Base-by-base conservation (phyloP, 1,140 invertebrate species). In the Drosophila willistoni region DNA sequence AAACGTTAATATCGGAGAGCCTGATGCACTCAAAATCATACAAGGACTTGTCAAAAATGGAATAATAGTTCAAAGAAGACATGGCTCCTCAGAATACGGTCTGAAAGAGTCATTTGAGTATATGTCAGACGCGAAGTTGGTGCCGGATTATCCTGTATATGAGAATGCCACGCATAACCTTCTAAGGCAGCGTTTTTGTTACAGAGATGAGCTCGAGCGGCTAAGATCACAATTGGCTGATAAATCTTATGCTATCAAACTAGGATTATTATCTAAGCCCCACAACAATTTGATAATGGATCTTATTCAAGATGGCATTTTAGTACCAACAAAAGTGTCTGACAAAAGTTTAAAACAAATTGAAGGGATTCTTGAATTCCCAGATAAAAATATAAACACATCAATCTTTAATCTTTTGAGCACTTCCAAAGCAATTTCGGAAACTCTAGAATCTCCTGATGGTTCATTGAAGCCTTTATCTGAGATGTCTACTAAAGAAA, bases 221-320 rank as follows among this genome's bases (percentile, higher is more conserved):
- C 7, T 59, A 1, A 36, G 17, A 59, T 10, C 56, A 36, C 33
- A 36, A 19, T 19, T 36, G 33, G 14, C 1, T 6, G 3, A 10
- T 1, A 36, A 14, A 17, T 14, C 3, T 1, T 0, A 33, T 36
- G 1, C 29, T 5, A 36, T 59, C 14, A 4, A 17, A 10, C 1
- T 59, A 17, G 56, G 56, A 17, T 13, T 59, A 7, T 17, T 36
- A 17, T 59, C 56, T 10, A 59, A 36, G 56, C 56, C 56, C 1
- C 14, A 59, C 12, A 36, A 59, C 17, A 59, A 36, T 1, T 36
- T 59, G 3, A 5, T 59, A 59, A 19, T 14, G 2, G 33, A 59
- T 36, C 56, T 59, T 0, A 6, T 36, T 9, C 14, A 17, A 36
- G 14, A 12, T 12, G 33, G 33, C 4, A 34, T 59, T 9, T 7